Evolutionary conservation across 2,888 invertebrate species (phyloP), one percentile per base, ranked within the genome.

Genomic region (Drosophila gaucha): DNA sequence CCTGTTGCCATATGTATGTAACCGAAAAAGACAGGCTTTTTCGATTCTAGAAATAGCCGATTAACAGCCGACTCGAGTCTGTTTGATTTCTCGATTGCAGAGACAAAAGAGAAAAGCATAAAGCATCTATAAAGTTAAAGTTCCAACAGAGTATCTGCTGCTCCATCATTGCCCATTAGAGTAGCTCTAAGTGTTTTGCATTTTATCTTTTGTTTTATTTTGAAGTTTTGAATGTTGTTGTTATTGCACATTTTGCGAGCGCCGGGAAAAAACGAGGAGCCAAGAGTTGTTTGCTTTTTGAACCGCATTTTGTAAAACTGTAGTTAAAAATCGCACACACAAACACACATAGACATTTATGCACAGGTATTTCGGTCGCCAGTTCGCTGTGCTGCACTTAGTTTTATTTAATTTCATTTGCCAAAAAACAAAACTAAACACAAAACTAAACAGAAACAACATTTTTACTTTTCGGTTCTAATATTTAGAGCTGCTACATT

Each of bases 291-390:
- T 57, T 46, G 58, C 24, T 57, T 67, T 33, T 28, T 18, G 26
- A 24, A 38, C 16, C 44, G 46, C 35, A 57, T 16, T 31, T 50
- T 36, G 49, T 35, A 47, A 36, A 65, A 70, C 52, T 66, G 57
- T 66, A 71, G 66, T 72, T 72, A 70, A 72, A 44, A 31, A 66
- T 43, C 36, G 16, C 49, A 46, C 54, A 57, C 36, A 57, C 49
- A 49, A 38, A 63, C 49, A 51, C 46, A 63, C 16, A 36, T 41
- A 49, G 14, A 31, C 41, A 38, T 44, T 50, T 44, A 41, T 50
- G 47, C 43, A 56, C 18, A 56, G 36, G 28, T 52, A 24, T 24
- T 9, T 5, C 10, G 24, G n/a, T n/a, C n/a, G n/a, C n/a, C n/a
- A n/a, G n/a, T n/a, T n/a, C n/a, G n/a, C n/a, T n/a, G n/a, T n/a